Percentiles rank a stretch among this genome's conserved stretches.
phyloP scores from a whole-genome alignment of 2,113 vertebrate genomes.

The Marcusenius ussheri region DNA sequence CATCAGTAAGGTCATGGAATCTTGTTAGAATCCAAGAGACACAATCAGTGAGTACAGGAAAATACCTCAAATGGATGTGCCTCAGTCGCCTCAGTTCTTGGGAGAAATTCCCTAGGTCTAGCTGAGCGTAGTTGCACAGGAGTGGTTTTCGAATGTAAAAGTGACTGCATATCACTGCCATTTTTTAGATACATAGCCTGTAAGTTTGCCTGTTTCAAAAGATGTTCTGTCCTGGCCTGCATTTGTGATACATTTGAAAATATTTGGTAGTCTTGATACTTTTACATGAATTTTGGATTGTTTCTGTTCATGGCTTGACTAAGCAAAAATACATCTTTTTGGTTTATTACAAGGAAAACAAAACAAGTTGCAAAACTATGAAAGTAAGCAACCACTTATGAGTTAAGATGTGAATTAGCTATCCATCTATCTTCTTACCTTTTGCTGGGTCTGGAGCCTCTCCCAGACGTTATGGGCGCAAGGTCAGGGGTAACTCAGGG shows the following conservation, averaged over 20 bases:
- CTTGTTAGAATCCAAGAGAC: not conserved
- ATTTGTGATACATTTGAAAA: not conserved
- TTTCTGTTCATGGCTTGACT: not conserved
- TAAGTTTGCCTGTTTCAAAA: not conserved
- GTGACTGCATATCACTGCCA: not conserved
- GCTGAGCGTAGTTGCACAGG: not conserved
- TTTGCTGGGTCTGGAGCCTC: not conserved
- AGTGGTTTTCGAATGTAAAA: not conserved
- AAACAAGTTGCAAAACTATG: not conserved
- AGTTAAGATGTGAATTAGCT: not conserved
- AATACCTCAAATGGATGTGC: not conserved
- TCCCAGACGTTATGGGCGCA: not conserved
- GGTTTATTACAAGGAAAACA: not conserved
- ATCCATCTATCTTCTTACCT: not conserved
- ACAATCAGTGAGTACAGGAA: not conserved
- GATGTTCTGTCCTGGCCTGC: not conserved
- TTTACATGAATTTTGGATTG: not conserved
- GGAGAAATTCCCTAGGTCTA: not conserved
- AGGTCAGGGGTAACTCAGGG: not conserved
- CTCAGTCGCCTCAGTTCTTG: not conserved
- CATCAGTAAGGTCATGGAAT: not conserved
- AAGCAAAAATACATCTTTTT: not conserved
- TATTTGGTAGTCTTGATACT: not conserved
- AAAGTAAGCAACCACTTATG: not conserved
- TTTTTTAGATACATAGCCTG: not conserved